Conservation (phyloP, 2,113 vertebrate genomes). For the Hippoglossus stenolepis region DNA sequence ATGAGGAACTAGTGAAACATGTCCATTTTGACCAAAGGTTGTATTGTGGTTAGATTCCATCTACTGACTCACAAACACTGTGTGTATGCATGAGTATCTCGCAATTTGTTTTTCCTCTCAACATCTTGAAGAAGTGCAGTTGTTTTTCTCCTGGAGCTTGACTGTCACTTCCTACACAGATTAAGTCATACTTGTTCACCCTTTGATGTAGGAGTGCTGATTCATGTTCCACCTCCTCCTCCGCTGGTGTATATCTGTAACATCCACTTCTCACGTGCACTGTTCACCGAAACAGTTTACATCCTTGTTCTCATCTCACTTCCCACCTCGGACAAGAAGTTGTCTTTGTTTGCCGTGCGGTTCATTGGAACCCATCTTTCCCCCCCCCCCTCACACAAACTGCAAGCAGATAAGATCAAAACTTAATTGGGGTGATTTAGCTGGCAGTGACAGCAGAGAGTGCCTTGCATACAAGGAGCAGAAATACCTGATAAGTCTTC, state of each 20-base stretch:
- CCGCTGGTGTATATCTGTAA: constrained; percentile 51
- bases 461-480: constrained; percentile 21
- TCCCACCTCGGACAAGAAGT: constrained; percentile 16
- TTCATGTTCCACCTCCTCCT: constrained; percentile 69
- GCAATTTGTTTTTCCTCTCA: neutral
- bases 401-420: constrained; percentile 34
- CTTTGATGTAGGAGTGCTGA: constrained; percentile 75
- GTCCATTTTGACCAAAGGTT: too few species aligned
- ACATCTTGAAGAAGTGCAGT: constrained; percentile 47
- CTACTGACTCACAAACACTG: neutral
- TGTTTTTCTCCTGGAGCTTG: constrained; percentile 49
- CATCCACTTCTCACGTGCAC: constrained; percentile 47
- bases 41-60: too few species aligned
- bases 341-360: constrained; percentile 22
- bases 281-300: constrained; percentile 28
- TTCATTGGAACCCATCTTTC: constrained; percentile 52
- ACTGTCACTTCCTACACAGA: constrained; percentile 71
- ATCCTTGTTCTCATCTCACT: constrained; percentile 20
- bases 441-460: constrained; percentile 50
- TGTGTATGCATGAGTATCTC: neutral
- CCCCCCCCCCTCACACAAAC: constrained; percentile 21
- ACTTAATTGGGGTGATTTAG: constrained; percentile 57
- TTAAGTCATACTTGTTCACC: constrained; percentile 66
- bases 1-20: too few species aligned
- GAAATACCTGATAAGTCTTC: too few species aligned